Percentiles rank a stretch among this genome's conserved stretches.
These are phyloP conservation scores for Protonibea diacanthus DNA, from an alignment of 2,797 vertebrate genomes.

Conservation along the genomic window DNA sequence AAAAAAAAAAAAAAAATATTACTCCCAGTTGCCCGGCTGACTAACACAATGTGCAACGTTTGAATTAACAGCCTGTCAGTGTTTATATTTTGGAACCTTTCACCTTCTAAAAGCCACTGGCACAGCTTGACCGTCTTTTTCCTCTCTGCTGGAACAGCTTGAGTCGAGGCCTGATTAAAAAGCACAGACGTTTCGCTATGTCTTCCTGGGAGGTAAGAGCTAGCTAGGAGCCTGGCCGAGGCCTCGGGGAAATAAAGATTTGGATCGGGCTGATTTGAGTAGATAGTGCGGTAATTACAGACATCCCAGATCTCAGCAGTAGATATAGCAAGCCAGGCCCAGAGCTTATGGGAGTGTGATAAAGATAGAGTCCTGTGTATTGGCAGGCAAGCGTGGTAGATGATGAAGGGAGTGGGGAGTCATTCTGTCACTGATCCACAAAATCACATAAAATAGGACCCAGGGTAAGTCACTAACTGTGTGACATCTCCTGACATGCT, in stretches of 20 bases:
- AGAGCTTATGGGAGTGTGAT: conserved; percentile 73
- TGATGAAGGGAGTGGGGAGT: conserved; percentile 79
- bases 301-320: conserved; percentile 82
- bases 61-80: conserved; percentile 72
- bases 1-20: conserved; percentile 28
- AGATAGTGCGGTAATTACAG: conserved; percentile 87
- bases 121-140: conserved; percentile 79
- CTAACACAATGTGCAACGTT: conserved; percentile 70
- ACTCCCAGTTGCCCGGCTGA: conserved; percentile 54
- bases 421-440: conserved; percentile 77
- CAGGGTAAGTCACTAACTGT: conserved; percentile 59
- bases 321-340: conserved; percentile 68
- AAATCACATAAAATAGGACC: conserved; percentile 74
- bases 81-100: conserved; percentile 79
- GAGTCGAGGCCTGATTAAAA: conserved; percentile 85
- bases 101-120: conserved; percentile 76
- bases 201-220: conserved; percentile 85
- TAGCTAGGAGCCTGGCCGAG: conserved; percentile 73
- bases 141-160: conserved; percentile 79
- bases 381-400: conserved; percentile 62
- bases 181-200: conserved; percentile 68
- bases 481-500: conserved; percentile 49
- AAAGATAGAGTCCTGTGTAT: conserved; percentile 77
- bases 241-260: conserved; percentile 87
- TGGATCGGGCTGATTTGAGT: conserved; percentile 86